Evolutionary conservation across 1,140 invertebrate genomes (phyloP).

Genomic region (Proales similis): DNA sequence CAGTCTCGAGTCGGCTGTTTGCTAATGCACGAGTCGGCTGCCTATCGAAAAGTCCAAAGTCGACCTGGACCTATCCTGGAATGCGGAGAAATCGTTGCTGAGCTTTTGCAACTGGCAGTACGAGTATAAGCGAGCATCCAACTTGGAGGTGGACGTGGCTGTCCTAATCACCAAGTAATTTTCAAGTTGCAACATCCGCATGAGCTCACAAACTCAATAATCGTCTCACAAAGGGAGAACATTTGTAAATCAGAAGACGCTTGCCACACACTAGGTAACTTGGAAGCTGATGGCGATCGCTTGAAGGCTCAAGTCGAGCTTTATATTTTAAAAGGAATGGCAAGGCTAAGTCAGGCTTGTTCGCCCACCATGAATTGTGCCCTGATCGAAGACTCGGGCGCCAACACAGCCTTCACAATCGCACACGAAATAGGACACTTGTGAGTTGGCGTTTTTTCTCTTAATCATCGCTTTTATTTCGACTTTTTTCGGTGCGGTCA

Average conservation of each 20-base stretch:
- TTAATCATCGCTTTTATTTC: background rate
- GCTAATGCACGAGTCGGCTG: background rate
- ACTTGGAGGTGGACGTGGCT: conserved; percentile 22
- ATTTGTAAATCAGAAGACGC: conserved; percentile 21
- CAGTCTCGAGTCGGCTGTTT: background rate
- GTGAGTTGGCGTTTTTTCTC: background rate
- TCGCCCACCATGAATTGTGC: conserved; percentile 15
- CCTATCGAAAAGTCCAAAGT: background rate
- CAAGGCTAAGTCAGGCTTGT: conserved; percentile 33
- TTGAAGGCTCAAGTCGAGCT: too few species aligned
- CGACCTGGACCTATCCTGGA: conserved; percentile 5
- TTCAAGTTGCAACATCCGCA: background rate
- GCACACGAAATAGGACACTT: conserved; percentile 38
- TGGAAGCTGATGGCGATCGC: background rate
- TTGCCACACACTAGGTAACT: conserved; percentile 1
- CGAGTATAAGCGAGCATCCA: background rate
- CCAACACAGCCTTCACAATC: conserved; percentile 29
- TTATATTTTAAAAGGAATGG: too few species aligned
- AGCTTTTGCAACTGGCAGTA: conserved; percentile 36
- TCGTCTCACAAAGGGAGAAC: background rate
- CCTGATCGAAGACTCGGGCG: conserved; percentile 23
- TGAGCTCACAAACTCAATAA: background rate
- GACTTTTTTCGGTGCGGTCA: background rate
- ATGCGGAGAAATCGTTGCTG: conserved; percentile 3
- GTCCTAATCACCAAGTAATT: conserved; percentile 29